Percentiles rank a stretch among this genome's conserved stretches.
Evolutionary conservation across 2,888 invertebrate genomes (phyloP).

Genomic region (Thymelicus sylvestris): DNA sequence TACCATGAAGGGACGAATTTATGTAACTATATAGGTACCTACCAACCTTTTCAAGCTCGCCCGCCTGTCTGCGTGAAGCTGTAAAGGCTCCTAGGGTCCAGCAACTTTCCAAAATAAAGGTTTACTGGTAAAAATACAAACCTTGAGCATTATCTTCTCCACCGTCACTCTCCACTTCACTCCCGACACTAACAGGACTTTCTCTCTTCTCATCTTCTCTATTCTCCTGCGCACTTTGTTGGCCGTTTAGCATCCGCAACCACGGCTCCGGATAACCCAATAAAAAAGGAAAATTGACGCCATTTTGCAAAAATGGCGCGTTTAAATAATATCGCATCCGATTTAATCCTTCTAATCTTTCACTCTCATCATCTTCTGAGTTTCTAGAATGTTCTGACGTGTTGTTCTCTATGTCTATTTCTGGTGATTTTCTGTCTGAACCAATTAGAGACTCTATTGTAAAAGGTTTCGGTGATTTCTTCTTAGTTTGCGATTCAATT

Average conservation of each 20-base stretch:
- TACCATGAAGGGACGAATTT: no score
- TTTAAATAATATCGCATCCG: conserved; percentile 78
- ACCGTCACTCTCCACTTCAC: conserved; percentile 74
- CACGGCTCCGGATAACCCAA: conserved; percentile 79
- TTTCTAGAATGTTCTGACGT: conserved; percentile 70
- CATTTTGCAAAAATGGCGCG: conserved; percentile 75
- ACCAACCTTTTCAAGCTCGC: no score
- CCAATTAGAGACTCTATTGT: conserved; percentile 86
- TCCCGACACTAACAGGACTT: conserved; percentile 78
- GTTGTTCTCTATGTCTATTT: conserved; percentile 78
- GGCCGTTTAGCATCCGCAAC: conserved; percentile 68
- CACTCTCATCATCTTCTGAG: conserved; percentile 73
- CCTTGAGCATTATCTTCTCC: conserved; percentile 76
- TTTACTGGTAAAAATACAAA: conserved; percentile 42
- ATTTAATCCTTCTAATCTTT: conserved; percentile 66
- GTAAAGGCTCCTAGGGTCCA: no score
- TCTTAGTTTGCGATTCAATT: conserved; percentile 66
- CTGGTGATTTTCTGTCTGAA: conserved; percentile 71
- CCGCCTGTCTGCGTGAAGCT: no score
- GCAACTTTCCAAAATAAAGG: no score
- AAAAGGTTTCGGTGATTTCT: conserved; percentile 84
- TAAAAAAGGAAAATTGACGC: conserved; percentile 74
- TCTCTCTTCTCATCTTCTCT: conserved; percentile 72
- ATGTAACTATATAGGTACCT: no score
- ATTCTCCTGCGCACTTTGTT: conserved; percentile 53